Evolutionary conservation across 2,113 vertebrate genomes (phyloP).

Genomic region (Oryzias curvinotus): DNA sequence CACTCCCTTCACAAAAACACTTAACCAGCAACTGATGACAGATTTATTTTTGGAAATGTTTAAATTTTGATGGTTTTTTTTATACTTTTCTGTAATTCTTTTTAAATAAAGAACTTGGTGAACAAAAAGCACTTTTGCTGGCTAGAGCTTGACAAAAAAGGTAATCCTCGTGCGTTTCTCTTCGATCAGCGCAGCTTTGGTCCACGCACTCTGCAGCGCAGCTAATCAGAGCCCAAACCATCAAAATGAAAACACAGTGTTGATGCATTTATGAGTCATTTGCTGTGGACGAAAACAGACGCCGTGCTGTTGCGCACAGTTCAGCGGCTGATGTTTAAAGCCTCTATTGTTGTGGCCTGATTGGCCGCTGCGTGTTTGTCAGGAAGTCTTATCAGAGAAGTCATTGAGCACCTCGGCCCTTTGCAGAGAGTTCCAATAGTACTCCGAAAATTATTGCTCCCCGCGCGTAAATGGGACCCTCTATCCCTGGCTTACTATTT

Average conservation of each 20-base stretch:
- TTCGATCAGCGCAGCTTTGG: neutral
- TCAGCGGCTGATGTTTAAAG: constrained; percentile 38
- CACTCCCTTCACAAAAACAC: too few species aligned
- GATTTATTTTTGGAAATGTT: too few species aligned
- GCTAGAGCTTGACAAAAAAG: too few species aligned
- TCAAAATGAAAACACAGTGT: constrained; percentile 33
- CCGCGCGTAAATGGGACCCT: constrained; percentile 74
- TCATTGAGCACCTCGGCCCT: constrained; percentile 82
- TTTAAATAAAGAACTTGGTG: too few species aligned
- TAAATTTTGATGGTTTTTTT: too few species aligned
- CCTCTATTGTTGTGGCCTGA: constrained; percentile 81
- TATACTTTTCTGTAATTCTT: too few species aligned
- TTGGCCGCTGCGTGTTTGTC: constrained; percentile 78
- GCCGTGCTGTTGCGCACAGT: constrained; percentile 19
- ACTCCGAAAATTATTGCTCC: constrained; percentile 89
- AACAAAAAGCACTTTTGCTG: too few species aligned
- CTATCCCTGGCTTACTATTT: constrained; percentile 90
- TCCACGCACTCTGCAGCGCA: constrained; percentile 1
- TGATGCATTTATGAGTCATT: constrained; percentile 27
- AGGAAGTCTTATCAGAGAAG: constrained; percentile 85
- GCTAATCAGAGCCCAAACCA: constrained; percentile 34
- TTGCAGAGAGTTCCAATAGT: constrained; percentile 80
- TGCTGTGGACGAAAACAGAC: constrained; percentile 37
- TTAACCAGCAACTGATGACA: too few species aligned
- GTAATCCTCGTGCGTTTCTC: neutral